Base-by-base conservation (phyloP, 2,888 invertebrate species). In the Bedellia somnulentella region DNA sequence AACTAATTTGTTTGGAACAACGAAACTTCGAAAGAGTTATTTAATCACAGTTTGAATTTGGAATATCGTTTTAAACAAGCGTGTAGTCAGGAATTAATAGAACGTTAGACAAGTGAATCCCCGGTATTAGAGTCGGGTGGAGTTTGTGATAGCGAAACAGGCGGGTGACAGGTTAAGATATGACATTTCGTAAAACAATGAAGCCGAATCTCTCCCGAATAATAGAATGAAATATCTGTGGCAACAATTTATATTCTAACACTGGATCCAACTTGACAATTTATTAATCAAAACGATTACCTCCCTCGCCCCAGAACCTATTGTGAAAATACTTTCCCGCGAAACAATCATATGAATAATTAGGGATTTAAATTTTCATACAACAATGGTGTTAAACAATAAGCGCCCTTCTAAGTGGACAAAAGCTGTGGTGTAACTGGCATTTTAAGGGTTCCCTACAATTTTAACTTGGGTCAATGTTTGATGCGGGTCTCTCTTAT, bases 241-340 rank as follows among this genome's bases (percentile, higher is more conserved):
- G 73, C 62, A 58, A 67, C 73, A 68, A 75, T 75, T 73, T 67
- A 75, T 70, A 70, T 66, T 67, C 64, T 63, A 67, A 59, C 66
- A 46, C 58, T 63, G 75, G 70, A 73, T 75, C 63, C 71, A 67
- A 70, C 62, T 73, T 75, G 75, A 73, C 75, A 75, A 75, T 75
- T 73, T 75, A 75, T 75, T 75, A 73, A 73, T 75, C 75, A 75
- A 67, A 68, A 59, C 71, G 70, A 75, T 75, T 75, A 70, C 73
- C 64, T 57, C 68, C 64, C 73, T 29, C 48, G 57, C 55, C 57
- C 62, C 58, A 46, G 55, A 8, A 59, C 51, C 70, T 68, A 70
- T 75, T 75, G 71, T 73, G 73, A 66, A 75, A 75, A 73, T 75
- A 75, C 68, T 70, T 67, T 63, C 59, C 51, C 49, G 52, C 59